phyloP scores from a whole-genome alignment of 1,140 invertebrate genomes.

The Bombus ignitus region DNA sequence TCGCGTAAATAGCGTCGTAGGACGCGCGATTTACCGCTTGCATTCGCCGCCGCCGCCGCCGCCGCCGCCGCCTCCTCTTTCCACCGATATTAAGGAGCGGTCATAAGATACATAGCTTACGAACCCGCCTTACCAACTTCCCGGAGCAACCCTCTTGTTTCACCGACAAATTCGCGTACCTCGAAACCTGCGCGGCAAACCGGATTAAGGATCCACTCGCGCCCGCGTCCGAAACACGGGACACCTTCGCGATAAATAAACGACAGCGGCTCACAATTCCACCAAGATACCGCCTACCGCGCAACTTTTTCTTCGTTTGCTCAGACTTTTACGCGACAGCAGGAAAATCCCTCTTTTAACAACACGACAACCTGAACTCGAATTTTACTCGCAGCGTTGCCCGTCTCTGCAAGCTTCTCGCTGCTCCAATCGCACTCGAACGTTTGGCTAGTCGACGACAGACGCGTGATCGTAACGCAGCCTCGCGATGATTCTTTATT shows the following conservation, averaged over 20 bases:
- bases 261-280: neutral
- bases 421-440: no score
- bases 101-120: conserved; percentile 61
- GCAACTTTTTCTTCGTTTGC: neutral
- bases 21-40: conserved; percentile 49
- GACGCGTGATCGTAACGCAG: no score
- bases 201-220: conserved; percentile 1
- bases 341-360: neutral
- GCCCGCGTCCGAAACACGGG: neutral
- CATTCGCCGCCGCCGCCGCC: conserved; percentile 21
- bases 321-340: neutral
- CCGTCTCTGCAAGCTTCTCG: no score
- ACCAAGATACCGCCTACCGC: neutral
- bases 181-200: conserved; percentile 3
- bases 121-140: conserved; percentile 57
- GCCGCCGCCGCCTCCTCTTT: neutral
- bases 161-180: neutral
- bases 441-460: no score
- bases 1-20: conserved; percentile 48
- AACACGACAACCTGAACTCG: no score
- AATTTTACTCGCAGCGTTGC: no score
- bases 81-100: conserved; percentile 61
- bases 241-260: neutral
- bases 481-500: no score
- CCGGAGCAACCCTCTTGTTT: neutral